A percentile compares a stretch with the other conserved stretches of the same genome.
Evolutionary conservation across 2,797 vertebrate genomes (phyloP).

Genomic region (Sebastes baramenuke): DNA sequence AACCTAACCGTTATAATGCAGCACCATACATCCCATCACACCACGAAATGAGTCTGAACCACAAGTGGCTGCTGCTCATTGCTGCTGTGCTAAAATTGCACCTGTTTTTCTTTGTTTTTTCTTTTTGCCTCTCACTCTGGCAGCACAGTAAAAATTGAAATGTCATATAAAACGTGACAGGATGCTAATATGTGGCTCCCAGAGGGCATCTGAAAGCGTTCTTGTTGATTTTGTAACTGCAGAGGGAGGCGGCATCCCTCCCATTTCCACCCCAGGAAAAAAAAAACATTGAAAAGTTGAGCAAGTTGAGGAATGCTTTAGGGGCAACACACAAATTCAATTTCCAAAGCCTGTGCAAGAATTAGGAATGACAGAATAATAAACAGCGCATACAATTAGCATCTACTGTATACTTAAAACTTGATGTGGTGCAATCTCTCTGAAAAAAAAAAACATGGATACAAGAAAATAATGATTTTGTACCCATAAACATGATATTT

Average conservation of each 20-base stretch:
- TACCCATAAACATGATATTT: background rate
- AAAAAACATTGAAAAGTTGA: constrained; percentile 45
- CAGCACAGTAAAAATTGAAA: constrained; percentile 80
- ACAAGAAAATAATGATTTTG: background rate
- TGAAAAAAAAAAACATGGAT: constrained; percentile 1
- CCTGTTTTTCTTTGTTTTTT: constrained; percentile 78
- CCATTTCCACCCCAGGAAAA: constrained; percentile 60
- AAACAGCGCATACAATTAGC: constrained; percentile 32
- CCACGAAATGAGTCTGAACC: constrained; percentile 72
- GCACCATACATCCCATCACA: constrained; percentile 65
- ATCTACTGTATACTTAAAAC: constrained; percentile 18
- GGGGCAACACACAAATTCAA: constrained; percentile 53
- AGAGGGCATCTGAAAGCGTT: constrained; percentile 76
- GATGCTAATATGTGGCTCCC: constrained; percentile 81
- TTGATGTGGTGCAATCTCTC: background rate
- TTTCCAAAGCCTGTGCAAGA: constrained; percentile 49
- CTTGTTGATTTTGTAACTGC: constrained; percentile 79
- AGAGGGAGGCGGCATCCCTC: constrained; percentile 58
- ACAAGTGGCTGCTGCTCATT: constrained; percentile 67
- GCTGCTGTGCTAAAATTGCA: constrained; percentile 78
- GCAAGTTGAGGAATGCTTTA: constrained; percentile 49
- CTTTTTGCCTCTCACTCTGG: constrained; percentile 57
- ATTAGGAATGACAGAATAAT: constrained; percentile 49
- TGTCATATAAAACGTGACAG: constrained; percentile 81
- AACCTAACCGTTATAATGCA: constrained; percentile 69